phyloP scores from a whole-genome alignment of 2,797 vertebrate species.

The Lateolabrax maculatus region DNA sequence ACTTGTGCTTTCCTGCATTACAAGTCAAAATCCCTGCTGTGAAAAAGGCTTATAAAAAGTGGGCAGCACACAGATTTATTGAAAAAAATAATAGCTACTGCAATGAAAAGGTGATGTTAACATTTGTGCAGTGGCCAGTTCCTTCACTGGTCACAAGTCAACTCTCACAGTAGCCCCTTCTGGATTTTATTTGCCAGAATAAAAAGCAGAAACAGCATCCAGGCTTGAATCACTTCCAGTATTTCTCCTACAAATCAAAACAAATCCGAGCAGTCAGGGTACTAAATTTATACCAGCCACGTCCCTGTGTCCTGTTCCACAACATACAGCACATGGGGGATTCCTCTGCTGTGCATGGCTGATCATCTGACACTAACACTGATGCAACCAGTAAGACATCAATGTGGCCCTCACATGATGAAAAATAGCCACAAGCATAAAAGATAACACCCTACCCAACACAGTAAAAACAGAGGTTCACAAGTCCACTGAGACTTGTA shows the following conservation, averaged over 20 bases:
- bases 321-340: conserved; percentile 24
- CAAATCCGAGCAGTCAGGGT: conserved; percentile 37
- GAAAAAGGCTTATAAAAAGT: conserved; percentile 12
- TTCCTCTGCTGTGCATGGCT: conserved; percentile 38
- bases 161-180: not conserved
- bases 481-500: conserved; percentile 26
- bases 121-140: not conserved
- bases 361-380: conserved; percentile 54
- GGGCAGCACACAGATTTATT: not conserved
- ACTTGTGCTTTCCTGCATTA: conserved; percentile 20
- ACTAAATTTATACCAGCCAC: conserved; percentile 31
- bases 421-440: conserved; percentile 52
- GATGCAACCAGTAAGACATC: conserved; percentile 57
- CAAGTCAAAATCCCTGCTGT: conserved; percentile 16
- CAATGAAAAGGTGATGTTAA: conserved; percentile 30
- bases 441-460: conserved; percentile 19
- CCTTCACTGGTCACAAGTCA: conserved; percentile 9
- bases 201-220: conserved; percentile 5
- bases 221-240: conserved; percentile 25
- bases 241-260: conserved; percentile 41
- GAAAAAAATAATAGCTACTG: conserved; percentile 22
- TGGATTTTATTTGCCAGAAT: conserved; percentile 20
- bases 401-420: conserved; percentile 18
- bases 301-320: conserved; percentile 6
- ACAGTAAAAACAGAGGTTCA: conserved; percentile 15